Evolutionary conservation across 2,888 invertebrate species (phyloP), one percentile per base, ranked within the genome.

Genomic region (Epsilonema sp.): DNA sequence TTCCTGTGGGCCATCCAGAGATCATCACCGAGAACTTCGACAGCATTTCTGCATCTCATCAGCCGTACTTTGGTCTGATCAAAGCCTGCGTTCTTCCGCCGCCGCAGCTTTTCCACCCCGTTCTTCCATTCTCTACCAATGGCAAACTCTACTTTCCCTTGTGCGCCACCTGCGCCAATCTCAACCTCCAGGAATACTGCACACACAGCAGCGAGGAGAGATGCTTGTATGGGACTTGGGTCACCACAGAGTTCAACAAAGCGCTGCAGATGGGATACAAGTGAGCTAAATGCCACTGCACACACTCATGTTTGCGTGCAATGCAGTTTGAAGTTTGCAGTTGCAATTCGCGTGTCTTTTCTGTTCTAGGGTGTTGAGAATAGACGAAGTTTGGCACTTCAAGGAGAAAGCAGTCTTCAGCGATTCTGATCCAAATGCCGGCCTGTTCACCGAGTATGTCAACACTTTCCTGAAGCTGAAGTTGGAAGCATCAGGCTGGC

Each of bases 1-100:
- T 55, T 37, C 59, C 60, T 1, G 40, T 56, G 1, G 21, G 24
- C 16, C 39, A 25, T 13, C 47, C 47, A 13, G 37, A 37, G 19
- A 47, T 47, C 5, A 44, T 47, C 3, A 47, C 47, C 8, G 44
- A 43, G 13, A 24, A 44, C 20, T 47, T 47, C 24, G 19, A 39
- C 19, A 16, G 13, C 4, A 41, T 40, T n/a, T 16, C 37, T 16
- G 39, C 31, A 8, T 16, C 8, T 11, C 8, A 31, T 8, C 31
- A 31, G 8, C 31, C 31, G 16, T 59, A 58, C 41, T 54, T 55
- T 43, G 61, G 59, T 2, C 13, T 58, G 1, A 46, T 56, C 2
- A 52, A 58, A 39, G 55, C 55, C 39, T 53, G 51, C 45, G 45
- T 60, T 3, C 22, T 58, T 11, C 56, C 59, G 5, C 60, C 58